Evolutionary conservation across 2,888 invertebrate genomes (phyloP).

Genomic region (Hemicrepidius hirtus): DNA sequence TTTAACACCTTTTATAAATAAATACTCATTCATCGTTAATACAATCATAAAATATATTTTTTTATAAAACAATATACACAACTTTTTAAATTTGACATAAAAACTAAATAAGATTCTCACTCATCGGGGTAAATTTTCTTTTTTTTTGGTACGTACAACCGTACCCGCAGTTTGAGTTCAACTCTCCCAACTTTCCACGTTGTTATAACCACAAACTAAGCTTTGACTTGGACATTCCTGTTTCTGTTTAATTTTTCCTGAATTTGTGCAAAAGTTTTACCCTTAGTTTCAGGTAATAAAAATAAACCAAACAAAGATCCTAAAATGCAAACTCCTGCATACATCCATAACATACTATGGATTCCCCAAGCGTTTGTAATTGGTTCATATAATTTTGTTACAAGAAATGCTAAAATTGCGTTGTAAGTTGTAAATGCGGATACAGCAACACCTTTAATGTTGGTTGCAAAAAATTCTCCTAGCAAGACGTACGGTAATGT

Average conservation of each 20-base stretch:
- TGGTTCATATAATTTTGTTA: conserved; percentile 77
- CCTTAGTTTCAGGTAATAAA: conserved; percentile 78
- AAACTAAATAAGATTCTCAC: too few species aligned
- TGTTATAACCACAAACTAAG: too few species aligned
- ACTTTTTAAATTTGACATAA: too few species aligned
- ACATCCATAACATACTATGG: conserved; percentile 77
- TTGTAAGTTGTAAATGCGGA: conserved; percentile 76
- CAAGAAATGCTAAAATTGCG: conserved; percentile 75
- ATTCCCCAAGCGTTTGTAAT: conserved; percentile 75
- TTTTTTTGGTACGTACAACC: too few species aligned
- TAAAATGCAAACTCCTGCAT: conserved; percentile 74
- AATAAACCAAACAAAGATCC: conserved; percentile 76
- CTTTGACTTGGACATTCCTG: too few species aligned
- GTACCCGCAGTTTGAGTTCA: too few species aligned
- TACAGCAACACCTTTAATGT: conserved; percentile 77
- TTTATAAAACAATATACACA: too few species aligned
- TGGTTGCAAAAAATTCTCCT: conserved; percentile 79
- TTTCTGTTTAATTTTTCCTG: conserved; percentile 73
- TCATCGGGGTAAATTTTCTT: too few species aligned
- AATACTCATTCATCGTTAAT: too few species aligned
- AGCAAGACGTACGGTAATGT: conserved; percentile 78
- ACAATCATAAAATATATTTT: too few species aligned
- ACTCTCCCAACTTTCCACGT: too few species aligned
- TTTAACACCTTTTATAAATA: too few species aligned
- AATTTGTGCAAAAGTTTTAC: conserved; percentile 78